These are phyloP conservation scores for Zaprionus bogoriensis DNA, from an alignment of 2,888 invertebrate species.

Conservation along the genomic window DNA sequence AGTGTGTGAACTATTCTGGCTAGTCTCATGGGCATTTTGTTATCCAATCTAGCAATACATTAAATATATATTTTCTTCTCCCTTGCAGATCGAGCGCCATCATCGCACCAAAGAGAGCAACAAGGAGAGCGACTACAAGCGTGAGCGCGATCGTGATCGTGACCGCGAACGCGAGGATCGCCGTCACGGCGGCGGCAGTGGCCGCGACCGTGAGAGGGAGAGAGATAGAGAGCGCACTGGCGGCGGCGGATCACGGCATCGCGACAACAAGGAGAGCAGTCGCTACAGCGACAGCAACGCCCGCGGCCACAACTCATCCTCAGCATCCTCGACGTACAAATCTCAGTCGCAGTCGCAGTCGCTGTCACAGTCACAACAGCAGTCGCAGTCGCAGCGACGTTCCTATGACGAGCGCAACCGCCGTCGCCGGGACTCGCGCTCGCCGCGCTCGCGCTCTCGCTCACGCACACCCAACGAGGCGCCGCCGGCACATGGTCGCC, in stretches of 20 bases:
- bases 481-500: conserved; percentile 3
- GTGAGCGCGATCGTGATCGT: conserved; percentile 52
- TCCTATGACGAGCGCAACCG: conserved; percentile 46
- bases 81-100: conserved; percentile 59
- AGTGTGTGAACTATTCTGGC: neutral
- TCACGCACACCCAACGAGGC: conserved; percentile 46
- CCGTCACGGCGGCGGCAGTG: conserved; percentile 23
- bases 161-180: conserved; percentile 44
- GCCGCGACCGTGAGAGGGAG: conserved; percentile 19
- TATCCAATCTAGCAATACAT: neutral
- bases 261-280: conserved; percentile 39
- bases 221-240: conserved; percentile 28
- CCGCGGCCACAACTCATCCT: conserved; percentile 39
- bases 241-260: conserved; percentile 40
- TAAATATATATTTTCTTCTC: no score
- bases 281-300: conserved; percentile 42
- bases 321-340: conserved; percentile 41
- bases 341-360: conserved; percentile 37
- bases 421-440: conserved; percentile 40
- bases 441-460: conserved; percentile 59
- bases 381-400: conserved; percentile 27
- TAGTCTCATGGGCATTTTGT: neutral
- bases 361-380: conserved; percentile 63
- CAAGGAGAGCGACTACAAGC: conserved; percentile 57
- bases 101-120: conserved; percentile 66